Percentiles rank a stretch among this genome's conserved stretches.
phyloP scores from a whole-genome alignment of 2,888 invertebrate genomes.

The Agrotis ipsilon region DNA sequence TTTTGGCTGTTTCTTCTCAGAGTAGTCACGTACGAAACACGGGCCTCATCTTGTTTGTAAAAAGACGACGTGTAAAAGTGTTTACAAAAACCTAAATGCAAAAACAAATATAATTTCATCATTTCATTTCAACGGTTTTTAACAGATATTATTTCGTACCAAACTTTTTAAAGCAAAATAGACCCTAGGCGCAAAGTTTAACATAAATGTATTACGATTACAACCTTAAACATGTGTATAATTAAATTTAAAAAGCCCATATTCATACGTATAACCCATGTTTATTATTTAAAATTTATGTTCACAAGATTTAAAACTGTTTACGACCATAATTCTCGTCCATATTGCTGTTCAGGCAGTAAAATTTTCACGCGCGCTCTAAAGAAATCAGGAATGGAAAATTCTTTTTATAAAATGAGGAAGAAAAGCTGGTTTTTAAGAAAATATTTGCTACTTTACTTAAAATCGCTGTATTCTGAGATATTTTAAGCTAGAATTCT shows the following conservation, averaged over 20 bases:
- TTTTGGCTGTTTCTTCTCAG: too few species aligned
- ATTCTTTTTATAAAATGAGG: slow-evolving; percentile 14
- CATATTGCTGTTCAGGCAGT: slow-evolving; percentile 47
- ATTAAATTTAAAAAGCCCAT: not conserved
- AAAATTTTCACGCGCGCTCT: slow-evolving; percentile 37
- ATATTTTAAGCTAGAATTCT: not conserved
- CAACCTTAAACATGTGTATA: not conserved
- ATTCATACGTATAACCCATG: slow-evolving; percentile 1
- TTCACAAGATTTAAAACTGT: slow-evolving; percentile 45
- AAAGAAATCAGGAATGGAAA: slow-evolving; percentile 16
- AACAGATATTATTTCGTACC: too few species aligned
- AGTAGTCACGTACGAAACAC: too few species aligned
- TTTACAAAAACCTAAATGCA: too few species aligned
- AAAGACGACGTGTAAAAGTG: too few species aligned
- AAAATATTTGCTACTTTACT: not conserved
- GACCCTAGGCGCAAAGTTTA: not conserved
- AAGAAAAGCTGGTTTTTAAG: not conserved
- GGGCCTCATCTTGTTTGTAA: too few species aligned
- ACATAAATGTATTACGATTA: not conserved
- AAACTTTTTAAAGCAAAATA: not conserved
- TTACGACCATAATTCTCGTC: slow-evolving; percentile 46
- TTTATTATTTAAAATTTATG: slow-evolving; percentile 34
- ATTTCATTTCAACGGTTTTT: too few species aligned
- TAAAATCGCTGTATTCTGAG: not conserved
- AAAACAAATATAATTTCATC: too few species aligned